Evolutionary conservation across 2,888 invertebrate species (phyloP).

Genomic region (Cephus sareptanus): DNA sequence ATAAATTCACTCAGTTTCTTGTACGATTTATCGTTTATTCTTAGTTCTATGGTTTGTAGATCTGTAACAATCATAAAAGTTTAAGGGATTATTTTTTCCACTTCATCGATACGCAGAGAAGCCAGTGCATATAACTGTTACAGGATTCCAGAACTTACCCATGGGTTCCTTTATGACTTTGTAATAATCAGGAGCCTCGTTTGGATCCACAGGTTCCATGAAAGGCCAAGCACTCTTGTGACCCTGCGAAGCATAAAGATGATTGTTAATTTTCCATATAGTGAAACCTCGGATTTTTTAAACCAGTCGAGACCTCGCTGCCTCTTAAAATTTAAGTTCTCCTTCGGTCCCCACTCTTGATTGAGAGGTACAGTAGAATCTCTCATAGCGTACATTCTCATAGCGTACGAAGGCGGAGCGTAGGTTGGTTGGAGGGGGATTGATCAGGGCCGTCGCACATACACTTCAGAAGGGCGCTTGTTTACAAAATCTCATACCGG

Average conservation of each 20-base stretch:
- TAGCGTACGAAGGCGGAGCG: too few species aligned
- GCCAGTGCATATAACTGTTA: constrained; percentile 10
- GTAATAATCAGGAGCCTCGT: constrained; percentile 97
- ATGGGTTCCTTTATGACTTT: constrained; percentile 95
- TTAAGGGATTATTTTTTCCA: constrained; percentile 8
- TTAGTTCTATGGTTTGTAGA: constrained; percentile 90
- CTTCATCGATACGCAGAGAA: constrained; percentile 11
- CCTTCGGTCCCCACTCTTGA: too few species aligned
- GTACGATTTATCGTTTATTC: constrained; percentile 86
- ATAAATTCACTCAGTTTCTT: constrained; percentile 93
- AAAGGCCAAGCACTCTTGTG: constrained; percentile 99
- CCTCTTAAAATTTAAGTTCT: too few species aligned
- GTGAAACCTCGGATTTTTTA: too few species aligned
- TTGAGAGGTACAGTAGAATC: too few species aligned
- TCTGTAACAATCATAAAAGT: constrained; percentile 72
- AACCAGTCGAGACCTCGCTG: too few species aligned
- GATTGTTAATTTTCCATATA: background rate
- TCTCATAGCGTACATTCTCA: too few species aligned
- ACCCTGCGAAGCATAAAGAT: constrained; percentile 68
- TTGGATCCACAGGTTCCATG: constrained; percentile 95
- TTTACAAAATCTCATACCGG: too few species aligned
- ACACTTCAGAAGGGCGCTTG: too few species aligned
- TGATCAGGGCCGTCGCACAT: too few species aligned
- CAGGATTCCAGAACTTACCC: constrained; percentile 73
- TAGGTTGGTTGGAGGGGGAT: too few species aligned